A percentile compares a stretch with the other conserved stretches of the same genome.
Evolutionary conservation across 2,888 invertebrate species (phyloP).

Genomic region (Oegoconia quadripuncta): DNA sequence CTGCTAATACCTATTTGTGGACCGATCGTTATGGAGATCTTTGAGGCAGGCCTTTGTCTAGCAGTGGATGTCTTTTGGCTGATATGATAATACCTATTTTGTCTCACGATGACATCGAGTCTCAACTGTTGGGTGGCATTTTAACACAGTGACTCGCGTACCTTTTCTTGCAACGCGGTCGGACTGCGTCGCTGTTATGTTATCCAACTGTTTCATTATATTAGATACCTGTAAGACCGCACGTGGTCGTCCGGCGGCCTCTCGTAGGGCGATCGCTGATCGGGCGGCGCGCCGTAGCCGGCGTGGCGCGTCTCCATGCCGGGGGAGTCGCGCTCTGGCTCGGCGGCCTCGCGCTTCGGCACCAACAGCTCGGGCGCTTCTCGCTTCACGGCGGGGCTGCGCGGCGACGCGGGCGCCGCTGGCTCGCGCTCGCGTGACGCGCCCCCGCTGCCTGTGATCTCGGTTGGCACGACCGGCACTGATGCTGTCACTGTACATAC

Average conservation of each 20-base stretch:
- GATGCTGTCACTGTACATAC: slow-evolving; percentile 29
- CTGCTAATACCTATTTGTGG: no score
- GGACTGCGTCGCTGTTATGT: no score
- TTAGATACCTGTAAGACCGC: slow-evolving; percentile 73
- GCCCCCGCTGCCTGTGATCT: slow-evolving; percentile 22
- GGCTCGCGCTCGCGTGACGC: slow-evolving; percentile 41
- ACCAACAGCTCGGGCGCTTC: slow-evolving; percentile 79
- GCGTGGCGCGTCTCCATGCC: slow-evolving; percentile 85
- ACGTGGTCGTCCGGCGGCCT: slow-evolving; percentile 81
- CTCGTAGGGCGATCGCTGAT: slow-evolving; percentile 84
- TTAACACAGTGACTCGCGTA: no score
- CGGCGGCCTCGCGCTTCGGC: slow-evolving; percentile 83
- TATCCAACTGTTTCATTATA: no score
- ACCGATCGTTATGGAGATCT: no score
- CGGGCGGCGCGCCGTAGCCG: slow-evolving; percentile 83
- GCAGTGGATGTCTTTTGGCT: no score
- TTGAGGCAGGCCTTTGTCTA: no score
- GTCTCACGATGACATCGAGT: no score
- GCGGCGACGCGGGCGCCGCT: slow-evolving; percentile 36
- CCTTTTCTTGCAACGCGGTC: neutral
- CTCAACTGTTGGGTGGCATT: no score
- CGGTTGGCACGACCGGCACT: slow-evolving; percentile 26
- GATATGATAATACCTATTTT: no score
- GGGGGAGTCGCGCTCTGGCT: slow-evolving; percentile 85
- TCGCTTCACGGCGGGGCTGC: slow-evolving; percentile 66